A percentile compares a stretch with the other conserved stretches of the same genome.
phyloP scores from a whole-genome alignment of 2,888 invertebrate species.

The Thalpophila matura region DNA sequence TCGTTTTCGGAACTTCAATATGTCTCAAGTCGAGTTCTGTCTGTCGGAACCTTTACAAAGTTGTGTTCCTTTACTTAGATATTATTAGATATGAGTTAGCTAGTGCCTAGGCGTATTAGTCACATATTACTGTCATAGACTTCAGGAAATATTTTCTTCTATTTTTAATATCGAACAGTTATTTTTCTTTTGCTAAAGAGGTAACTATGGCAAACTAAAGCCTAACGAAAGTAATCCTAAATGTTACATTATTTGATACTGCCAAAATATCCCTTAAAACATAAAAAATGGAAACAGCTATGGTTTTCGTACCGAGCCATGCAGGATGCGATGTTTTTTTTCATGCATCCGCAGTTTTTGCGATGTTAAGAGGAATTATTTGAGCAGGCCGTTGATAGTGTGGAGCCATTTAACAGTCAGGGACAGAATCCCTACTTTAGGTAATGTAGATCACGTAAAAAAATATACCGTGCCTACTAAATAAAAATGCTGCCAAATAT shows the following conservation, averaged over 20 bases:
- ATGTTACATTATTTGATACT: background rate
- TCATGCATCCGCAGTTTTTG: conserved; percentile 27
- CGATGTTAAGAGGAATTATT: conserved; percentile 44
- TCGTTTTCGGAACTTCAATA: conserved; percentile 28
- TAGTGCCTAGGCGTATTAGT: background rate
- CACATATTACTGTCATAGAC: background rate
- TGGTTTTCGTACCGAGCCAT: conserved; percentile 20
- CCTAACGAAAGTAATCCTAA: no score
- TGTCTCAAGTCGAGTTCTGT: background rate
- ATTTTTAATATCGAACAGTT: background rate
- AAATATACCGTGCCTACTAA: no score
- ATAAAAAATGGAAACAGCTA: background rate
- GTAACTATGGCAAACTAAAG: no score
- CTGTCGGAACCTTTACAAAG: conserved; percentile 6
- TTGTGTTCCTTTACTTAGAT: background rate
- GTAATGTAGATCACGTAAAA: no score
- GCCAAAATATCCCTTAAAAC: background rate
- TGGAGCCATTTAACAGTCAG: background rate
- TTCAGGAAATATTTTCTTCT: background rate
- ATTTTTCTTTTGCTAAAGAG: no score
- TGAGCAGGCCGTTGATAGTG: conserved; percentile 26
- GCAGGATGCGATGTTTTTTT: conserved; percentile 31
- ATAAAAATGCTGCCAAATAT: no score
- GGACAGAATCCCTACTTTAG: conserved; percentile 4
- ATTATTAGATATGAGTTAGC: background rate